phyloP scores from a whole-genome alignment of 1,140 invertebrate species.

The Zaprionus taronus region DNA sequence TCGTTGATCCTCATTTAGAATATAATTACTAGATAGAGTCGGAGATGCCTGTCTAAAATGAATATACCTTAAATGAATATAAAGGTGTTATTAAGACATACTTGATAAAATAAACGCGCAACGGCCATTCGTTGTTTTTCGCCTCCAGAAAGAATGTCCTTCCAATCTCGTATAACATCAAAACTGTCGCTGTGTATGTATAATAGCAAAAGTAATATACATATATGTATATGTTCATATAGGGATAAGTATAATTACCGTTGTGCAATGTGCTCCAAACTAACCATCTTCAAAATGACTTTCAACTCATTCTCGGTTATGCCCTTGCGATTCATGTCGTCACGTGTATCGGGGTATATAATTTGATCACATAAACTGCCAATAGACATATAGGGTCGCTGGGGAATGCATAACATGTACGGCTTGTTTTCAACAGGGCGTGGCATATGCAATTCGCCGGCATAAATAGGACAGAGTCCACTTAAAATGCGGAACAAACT shows the following conservation, averaged over 20 bases:
- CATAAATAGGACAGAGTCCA: slow-evolving; percentile 98
- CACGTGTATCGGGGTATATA: slow-evolving; percentile 95
- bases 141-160: slow-evolving; percentile 97
- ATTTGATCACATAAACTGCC: slow-evolving; percentile 98
- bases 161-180: slow-evolving; percentile 95
- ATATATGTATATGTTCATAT: background rate
- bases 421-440: slow-evolving; percentile 87
- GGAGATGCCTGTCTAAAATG: too few relatives aligned
- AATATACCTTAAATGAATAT: too few relatives aligned
- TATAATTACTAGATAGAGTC: too few relatives aligned
- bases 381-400: slow-evolving; percentile 97
- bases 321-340: slow-evolving; percentile 90
- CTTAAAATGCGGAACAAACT: slow-evolving; percentile 97
- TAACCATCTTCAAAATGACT: slow-evolving; percentile 89
- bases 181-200: slow-evolving; percentile 87
- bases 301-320: slow-evolving; percentile 89
- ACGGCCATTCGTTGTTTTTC: slow-evolving; percentile 99
- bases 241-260: slow-evolving; percentile 86
- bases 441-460: slow-evolving; percentile 93
- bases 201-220: background rate
- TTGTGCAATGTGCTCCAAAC: slow-evolving; percentile 93
- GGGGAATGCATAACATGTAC: slow-evolving; percentile 98
- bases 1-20: too few relatives aligned
- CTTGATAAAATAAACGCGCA: slow-evolving; percentile 97
- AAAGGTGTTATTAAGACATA: slow-evolving; percentile 77